Evolutionary conservation across 2,888 invertebrate species (phyloP).

Genomic region (Epirrhoe alternata): DNA sequence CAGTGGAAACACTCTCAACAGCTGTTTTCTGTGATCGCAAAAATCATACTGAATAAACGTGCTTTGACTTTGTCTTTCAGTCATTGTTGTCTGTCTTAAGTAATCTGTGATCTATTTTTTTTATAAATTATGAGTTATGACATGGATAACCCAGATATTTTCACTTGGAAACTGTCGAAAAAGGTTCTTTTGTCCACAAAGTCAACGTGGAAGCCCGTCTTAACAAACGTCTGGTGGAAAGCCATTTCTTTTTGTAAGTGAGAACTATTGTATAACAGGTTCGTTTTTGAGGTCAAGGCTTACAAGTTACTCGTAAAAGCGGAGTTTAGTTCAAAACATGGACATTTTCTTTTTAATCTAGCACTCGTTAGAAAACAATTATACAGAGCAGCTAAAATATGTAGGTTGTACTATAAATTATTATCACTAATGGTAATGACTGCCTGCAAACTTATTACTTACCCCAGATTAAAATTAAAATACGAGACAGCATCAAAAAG

Average conservation of each 20-base stretch:
- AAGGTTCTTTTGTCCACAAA: neutral
- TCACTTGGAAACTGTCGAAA: neutral
- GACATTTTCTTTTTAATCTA: neutral
- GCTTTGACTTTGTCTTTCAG: too few relatives aligned
- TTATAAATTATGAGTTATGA: neutral
- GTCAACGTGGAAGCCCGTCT: conserved; percentile 15
- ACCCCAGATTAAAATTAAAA: neutral
- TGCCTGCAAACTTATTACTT: neutral
- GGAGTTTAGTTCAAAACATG: neutral
- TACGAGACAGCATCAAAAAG: neutral
- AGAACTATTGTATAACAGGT: conserved; percentile 32
- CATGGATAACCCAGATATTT: neutral
- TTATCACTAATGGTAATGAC: neutral
- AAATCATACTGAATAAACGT: too few relatives aligned
- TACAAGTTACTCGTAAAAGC: conserved; percentile 21
- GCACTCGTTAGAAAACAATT: conserved; percentile 17
- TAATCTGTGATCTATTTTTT: neutral
- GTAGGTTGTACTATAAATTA: neutral
- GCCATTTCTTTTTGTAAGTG: conserved; percentile 32
- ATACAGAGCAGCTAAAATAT: neutral
- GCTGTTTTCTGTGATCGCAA: too few relatives aligned
- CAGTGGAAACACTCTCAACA: too few relatives aligned
- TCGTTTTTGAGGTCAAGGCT: conserved; percentile 26
- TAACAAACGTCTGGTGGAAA: conserved; percentile 30
- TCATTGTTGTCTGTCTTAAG: too few relatives aligned